Conservation (phyloP, 2,113 vertebrate species). For the Dolichotis patagonum region DNA sequence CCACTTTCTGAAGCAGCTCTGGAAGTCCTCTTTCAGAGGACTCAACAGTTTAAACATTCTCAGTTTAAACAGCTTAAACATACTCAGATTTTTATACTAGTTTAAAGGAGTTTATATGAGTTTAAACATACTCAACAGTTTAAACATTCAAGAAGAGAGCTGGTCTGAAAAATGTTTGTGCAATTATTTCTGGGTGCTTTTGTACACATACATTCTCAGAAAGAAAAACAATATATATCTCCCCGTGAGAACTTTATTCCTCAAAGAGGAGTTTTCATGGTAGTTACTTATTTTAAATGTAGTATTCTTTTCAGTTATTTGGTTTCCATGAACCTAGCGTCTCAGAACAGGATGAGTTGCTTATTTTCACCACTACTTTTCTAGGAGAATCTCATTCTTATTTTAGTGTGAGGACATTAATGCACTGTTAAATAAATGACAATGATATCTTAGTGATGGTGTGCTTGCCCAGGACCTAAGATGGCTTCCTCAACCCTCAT, state of each 20-base stretch:
- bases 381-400: slow-evolving; percentile 41
- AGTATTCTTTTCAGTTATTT: slow-evolving; percentile 19
- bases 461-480: neutral
- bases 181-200: neutral
- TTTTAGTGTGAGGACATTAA: neutral
- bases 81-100: no score
- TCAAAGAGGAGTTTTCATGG: neutral
- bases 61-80: no score
- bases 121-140: neutral
- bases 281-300: neutral
- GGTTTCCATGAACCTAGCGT: neutral
- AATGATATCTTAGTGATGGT: neutral
- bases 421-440: neutral
- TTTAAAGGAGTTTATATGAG: no score
- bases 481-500: neutral
- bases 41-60: no score
- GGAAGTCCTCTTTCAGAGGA: neutral
- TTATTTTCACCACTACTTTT: slow-evolving; percentile 8
- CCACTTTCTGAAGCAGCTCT: neutral
- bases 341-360: neutral
- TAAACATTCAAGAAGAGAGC: neutral
- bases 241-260: neutral
- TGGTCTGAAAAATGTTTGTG: neutral
- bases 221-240: neutral
- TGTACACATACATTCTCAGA: neutral